Base-by-base conservation (phyloP, 2,113 vertebrate genomes). In the Urocitellus parryii region DNA sequence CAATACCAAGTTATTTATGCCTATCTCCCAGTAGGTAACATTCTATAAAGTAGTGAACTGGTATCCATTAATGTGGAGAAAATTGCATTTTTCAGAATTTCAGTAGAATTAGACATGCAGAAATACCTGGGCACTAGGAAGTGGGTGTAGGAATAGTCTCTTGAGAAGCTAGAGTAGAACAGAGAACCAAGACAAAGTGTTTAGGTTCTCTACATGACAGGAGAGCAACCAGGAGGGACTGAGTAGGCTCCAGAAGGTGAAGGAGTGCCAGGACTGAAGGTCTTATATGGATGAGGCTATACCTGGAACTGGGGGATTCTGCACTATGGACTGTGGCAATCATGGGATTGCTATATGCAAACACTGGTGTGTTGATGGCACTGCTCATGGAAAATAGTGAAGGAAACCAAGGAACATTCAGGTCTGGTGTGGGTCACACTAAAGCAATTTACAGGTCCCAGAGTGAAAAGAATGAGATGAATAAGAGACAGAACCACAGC, bases 281-380 rank as follows among this genome's bases (percentile, higher is more conserved):
- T 27, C 56, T 0, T 37, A n/a, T 48, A 16, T 5, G 22, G 25
- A 4, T 8, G 17, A 85, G 12, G 22, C 37, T 83, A 6, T 48
- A 10, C 13, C 25, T 8, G 37, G 17, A 53, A 83, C 1, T 51
- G 9, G 39, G 0, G 29, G n/a, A 67, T 73, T 93, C 87, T 87
- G 2, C 8, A 22, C 2, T 3, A 2, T 0, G 17, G 8, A 14
- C 18, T 24, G 8, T 11, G 37, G 3, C 18, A 61, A 53, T 34
- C 53, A 7, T 27, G 27, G 70, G 58, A 6, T 25, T 39, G 29
- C 65, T 37, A 8, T 16, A 32, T 27, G 25, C 39, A 73, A 67
- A 79, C 42, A 76, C 32, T 48, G 4, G 24, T 51, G 22, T 32
- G 4, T 63, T 0, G 4, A 70, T 17, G 5, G 5, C 56, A 56